Percentiles rank a stretch among this genome's conserved stretches.
These are phyloP conservation scores for Cylindroiulus punctatus DNA, from an alignment of 2,888 invertebrate genomes.

Conservation along the genomic window DNA sequence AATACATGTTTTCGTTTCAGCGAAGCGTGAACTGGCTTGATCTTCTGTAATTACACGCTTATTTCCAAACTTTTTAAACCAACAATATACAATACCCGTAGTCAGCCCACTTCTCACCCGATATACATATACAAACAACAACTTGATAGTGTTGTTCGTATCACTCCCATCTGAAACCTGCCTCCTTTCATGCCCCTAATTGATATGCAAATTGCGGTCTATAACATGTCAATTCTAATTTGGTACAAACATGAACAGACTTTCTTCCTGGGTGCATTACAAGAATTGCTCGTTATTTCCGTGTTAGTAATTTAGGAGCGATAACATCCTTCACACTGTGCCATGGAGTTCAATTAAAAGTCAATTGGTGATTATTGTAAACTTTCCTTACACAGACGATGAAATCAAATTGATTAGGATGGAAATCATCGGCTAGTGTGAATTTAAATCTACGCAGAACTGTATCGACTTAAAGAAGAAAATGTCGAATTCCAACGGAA, in stretches of 20 bases:
- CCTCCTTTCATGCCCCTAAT: not conserved
- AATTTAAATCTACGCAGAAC: too few relatives aligned
- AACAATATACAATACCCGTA: not conserved
- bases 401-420: too few relatives aligned
- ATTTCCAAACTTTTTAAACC: not conserved
- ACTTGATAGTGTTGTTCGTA: not conserved
- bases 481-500: too few relatives aligned
- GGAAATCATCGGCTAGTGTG: too few relatives aligned
- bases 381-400: too few relatives aligned
- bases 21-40: not conserved
- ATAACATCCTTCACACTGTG: too few relatives aligned
- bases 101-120: not conserved
- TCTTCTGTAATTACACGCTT: not conserved
- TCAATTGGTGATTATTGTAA: too few relatives aligned
- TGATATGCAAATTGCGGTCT: not conserved
- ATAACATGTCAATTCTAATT: not conserved
- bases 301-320: not conserved
- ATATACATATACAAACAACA: not conserved
- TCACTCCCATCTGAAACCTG: not conserved
- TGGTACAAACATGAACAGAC: not conserved
- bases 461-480: too few relatives aligned
- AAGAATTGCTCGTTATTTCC: not conserved
- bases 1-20: not conserved
- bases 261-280: not conserved
- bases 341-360: too few relatives aligned